Conservation (phyloP, 2,888 invertebrate genomes). For the Drosophila nr. medialis region DNA sequence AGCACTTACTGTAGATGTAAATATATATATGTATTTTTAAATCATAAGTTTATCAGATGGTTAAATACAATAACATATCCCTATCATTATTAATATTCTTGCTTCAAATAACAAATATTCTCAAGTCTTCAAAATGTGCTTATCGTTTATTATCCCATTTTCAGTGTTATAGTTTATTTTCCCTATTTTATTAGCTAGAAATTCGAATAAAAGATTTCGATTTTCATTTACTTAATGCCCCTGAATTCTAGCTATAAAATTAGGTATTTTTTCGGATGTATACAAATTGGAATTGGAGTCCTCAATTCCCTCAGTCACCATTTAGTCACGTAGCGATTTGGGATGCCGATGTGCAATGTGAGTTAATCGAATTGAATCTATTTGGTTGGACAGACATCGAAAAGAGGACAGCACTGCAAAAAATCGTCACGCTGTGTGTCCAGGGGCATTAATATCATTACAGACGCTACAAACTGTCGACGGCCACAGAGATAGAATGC, state of each 20-base stretch:
- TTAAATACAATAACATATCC: not conserved
- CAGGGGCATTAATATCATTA: slow-evolving; percentile 21
- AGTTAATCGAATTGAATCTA: slow-evolving; percentile 75
- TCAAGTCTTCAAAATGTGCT: not conserved
- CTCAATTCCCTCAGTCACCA: slow-evolving; percentile 16
- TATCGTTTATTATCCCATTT: not conserved
- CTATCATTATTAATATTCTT: not conserved
- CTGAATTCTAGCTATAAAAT: slow-evolving; percentile 9
- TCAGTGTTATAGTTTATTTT: not conserved
- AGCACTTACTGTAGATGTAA: no score
- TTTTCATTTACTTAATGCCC: not conserved
- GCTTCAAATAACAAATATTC: not conserved
- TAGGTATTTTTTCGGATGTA: not conserved
- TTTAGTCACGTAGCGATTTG: slow-evolving; percentile 59
- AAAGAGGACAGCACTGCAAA: slow-evolving; percentile 3
- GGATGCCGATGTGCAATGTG: slow-evolving; percentile 51
- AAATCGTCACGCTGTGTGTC: slow-evolving; percentile 38
- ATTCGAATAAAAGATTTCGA: not conserved
- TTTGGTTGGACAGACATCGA: slow-evolving; percentile 32
- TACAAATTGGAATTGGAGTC: slow-evolving; percentile 15
- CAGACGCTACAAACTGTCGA: slow-evolving; percentile 4
- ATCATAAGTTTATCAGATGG: not conserved
- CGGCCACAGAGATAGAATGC: not conserved
- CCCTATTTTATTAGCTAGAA: not conserved
- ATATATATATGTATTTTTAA: not conserved